phyloP scores from a whole-genome alignment of 2,888 invertebrate genomes.

The Protonemura montana region DNA sequence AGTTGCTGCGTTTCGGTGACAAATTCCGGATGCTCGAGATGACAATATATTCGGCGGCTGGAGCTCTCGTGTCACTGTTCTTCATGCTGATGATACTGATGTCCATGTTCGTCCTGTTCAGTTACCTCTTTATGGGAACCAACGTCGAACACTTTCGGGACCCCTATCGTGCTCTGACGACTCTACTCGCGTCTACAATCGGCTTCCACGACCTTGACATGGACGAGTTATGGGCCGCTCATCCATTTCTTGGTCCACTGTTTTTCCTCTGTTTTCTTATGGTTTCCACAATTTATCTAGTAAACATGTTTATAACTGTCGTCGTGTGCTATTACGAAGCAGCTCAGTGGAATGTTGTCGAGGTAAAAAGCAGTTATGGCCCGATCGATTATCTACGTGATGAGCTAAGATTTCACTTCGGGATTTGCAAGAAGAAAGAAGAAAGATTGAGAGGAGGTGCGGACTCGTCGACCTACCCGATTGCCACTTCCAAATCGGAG shows the following conservation, averaged over 20 bases:
- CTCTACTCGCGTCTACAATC: not conserved
- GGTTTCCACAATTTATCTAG: not conserved
- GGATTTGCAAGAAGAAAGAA: not conserved
- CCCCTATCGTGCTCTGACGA: not conserved
- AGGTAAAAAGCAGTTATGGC: not conserved
- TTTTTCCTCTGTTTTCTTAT: not conserved
- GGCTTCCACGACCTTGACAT: slow-evolving; percentile 18
- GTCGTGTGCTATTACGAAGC: slow-evolving; percentile 19
- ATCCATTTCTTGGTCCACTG: not conserved
- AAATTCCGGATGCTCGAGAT: slow-evolving; percentile 40
- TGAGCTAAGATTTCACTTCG: not conserved
- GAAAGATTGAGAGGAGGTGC: slow-evolving; percentile 17
- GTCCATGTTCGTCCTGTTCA: not conserved
- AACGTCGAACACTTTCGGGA: slow-evolving; percentile 13
- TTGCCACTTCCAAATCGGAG: slow-evolving; percentile 15
- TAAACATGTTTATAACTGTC: slow-evolving; percentile 29
- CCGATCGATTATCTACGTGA: slow-evolving; percentile 19
- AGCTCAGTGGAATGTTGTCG: not conserved
- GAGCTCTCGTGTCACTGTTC: slow-evolving; percentile 13
- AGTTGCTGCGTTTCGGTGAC: slow-evolving; percentile 38
- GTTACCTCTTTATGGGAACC: not conserved
- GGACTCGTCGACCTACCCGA: not conserved
- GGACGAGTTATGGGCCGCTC: not conserved
- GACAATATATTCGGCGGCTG: slow-evolving; percentile 22
- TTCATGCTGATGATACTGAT: slow-evolving; percentile 27